These are phyloP conservation scores for Dasypogon diadema DNA, from an alignment of 2,888 invertebrate species.

Conservation along the genomic window DNA sequence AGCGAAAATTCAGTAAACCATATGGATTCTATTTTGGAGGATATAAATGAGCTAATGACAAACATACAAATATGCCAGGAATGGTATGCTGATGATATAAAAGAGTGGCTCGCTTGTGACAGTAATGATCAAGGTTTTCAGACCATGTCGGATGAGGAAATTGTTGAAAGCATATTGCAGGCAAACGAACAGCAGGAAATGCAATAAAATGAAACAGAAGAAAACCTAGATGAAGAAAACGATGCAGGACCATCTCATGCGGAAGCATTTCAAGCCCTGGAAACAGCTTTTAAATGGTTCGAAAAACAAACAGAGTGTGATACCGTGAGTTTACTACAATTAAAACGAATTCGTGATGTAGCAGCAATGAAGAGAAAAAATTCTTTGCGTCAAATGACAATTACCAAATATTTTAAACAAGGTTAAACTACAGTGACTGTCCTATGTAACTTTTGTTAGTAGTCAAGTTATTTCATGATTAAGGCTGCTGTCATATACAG, in stretches of 20 bases:
- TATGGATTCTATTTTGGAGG: too few relatives aligned
- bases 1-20: too few relatives aligned
- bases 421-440: too few relatives aligned
- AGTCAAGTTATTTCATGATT: too few relatives aligned
- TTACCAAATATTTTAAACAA: conserved; percentile 35
- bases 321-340: conserved; percentile 38
- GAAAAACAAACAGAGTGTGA: conserved; percentile 55
- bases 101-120: conserved; percentile 57
- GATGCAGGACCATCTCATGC: conserved; percentile 53
- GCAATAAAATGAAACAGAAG: too few relatives aligned
- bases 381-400: conserved; percentile 15
- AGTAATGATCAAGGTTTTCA: conserved; percentile 50
- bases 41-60: too few relatives aligned
- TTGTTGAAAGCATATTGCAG: too few relatives aligned
- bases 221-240: conserved; percentile 37
- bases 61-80: too few relatives aligned
- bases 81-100: conserved; percentile 55
- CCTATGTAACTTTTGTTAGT: too few relatives aligned
- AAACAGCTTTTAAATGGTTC: conserved; percentile 56
- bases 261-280: conserved; percentile 55
- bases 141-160: conserved; percentile 38
- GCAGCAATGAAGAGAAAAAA: conserved; percentile 54
- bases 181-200: too few relatives aligned
- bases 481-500: too few relatives aligned
- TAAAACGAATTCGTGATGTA: conserved; percentile 52